phyloP scores from a whole-genome alignment of 2,888 invertebrate species.

The Electrophaes corylata region DNA sequence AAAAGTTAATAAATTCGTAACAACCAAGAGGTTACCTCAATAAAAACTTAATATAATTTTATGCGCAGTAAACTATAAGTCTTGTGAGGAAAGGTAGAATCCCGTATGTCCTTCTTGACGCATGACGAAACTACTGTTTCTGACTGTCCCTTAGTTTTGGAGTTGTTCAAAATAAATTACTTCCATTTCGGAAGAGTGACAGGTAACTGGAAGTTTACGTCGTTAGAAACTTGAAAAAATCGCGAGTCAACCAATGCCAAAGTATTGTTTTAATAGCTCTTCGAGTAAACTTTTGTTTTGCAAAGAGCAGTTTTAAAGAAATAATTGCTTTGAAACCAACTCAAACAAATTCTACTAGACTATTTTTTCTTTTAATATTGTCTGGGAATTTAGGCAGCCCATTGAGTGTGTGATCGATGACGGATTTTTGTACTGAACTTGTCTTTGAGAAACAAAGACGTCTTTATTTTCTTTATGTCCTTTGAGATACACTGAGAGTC shows the following conservation, averaged over 20 bases:
- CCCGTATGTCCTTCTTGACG: slow-evolving; percentile 42
- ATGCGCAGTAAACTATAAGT: slow-evolving; percentile 41
- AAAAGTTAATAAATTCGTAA: slow-evolving; percentile 43
- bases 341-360: slow-evolving; percentile 25
- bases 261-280: slow-evolving; percentile 53
- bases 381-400: slow-evolving; percentile 38
- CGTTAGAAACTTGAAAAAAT: slow-evolving; percentile 61
- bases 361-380: slow-evolving; percentile 33
- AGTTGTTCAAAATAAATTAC: slow-evolving; percentile 72
- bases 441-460: slow-evolving; percentile 45
- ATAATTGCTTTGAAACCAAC: slow-evolving; percentile 43
- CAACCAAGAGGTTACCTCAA: slow-evolving; percentile 37
- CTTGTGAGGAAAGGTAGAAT: slow-evolving; percentile 35
- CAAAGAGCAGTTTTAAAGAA: slow-evolving; percentile 41
- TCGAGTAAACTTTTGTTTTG: slow-evolving; percentile 45
- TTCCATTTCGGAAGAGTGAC: slow-evolving; percentile 66
- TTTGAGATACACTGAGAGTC: slow-evolving; percentile 50
- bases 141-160: slow-evolving; percentile 63
- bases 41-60: slow-evolving; percentile 44
- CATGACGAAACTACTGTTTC: slow-evolving; percentile 65
- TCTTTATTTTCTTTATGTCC: slow-evolving; percentile 48
- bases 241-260: slow-evolving; percentile 44
- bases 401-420: slow-evolving; percentile 49
- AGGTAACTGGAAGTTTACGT: slow-evolving; percentile 60
- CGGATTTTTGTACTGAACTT: slow-evolving; percentile 38